These are phyloP conservation scores for Phoebastria nigripes DNA, from an alignment of 2,797 vertebrate species.

Conservation along the genomic window DNA sequence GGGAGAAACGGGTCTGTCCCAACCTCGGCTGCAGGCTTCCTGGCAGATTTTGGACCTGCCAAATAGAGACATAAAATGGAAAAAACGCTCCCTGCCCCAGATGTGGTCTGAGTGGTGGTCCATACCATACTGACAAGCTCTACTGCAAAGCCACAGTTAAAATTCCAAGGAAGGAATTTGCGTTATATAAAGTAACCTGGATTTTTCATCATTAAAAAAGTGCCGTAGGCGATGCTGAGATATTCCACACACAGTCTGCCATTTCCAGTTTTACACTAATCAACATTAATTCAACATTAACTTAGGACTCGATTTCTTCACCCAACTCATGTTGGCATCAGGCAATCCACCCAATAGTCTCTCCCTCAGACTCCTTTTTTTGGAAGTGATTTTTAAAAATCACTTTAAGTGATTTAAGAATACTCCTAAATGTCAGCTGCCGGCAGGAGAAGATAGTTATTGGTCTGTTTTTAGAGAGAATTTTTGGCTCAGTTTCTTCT, in stretches of 20 bases:
- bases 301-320: slow-evolving; percentile 15
- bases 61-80: not conserved
- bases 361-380: slow-evolving; percentile 26
- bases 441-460: slow-evolving; percentile 44
- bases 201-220: slow-evolving; percentile 6
- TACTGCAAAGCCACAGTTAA: not conserved
- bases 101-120: not conserved
- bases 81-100: not conserved
- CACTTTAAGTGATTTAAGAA: slow-evolving; percentile 38
- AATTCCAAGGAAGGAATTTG: not conserved
- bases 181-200: not conserved
- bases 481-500: slow-evolving; percentile 28
- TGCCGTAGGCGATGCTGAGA: not conserved
- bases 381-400: slow-evolving; percentile 58
- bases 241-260: not conserved
- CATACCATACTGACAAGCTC: not conserved
- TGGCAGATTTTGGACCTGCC: not conserved
- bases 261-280: slow-evolving; percentile 31
- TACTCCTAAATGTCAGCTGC: slow-evolving; percentile 41
- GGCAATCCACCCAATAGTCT: slow-evolving; percentile 1
- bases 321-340: not conserved
- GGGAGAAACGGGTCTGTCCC: not conserved
- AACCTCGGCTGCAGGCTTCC: not conserved
- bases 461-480: slow-evolving; percentile 51
- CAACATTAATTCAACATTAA: slow-evolving; percentile 34